Percentiles rank a stretch among this genome's conserved stretches.
Conservation (phyloP, 2,113 vertebrate genomes). For the Xyrauchen texanus region DNA sequence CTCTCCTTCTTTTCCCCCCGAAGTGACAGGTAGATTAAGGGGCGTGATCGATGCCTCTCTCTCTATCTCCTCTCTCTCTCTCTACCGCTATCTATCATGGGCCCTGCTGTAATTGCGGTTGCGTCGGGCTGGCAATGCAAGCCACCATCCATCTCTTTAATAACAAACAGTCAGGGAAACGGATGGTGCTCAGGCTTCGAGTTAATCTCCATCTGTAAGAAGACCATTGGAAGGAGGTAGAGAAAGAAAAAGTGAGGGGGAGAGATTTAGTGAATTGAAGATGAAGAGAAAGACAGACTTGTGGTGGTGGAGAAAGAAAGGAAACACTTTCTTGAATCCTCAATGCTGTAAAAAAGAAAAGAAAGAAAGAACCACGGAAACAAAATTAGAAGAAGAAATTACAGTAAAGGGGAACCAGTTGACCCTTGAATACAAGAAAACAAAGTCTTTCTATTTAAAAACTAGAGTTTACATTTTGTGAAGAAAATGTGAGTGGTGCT, state of each 20-base stretch:
- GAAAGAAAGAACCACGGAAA: no score
- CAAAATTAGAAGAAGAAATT: no score
- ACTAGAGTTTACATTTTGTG: no score
- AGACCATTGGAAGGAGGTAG: slow-evolving; percentile 42
- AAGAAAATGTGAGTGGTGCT: no score
- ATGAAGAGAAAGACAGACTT: slow-evolving; percentile 53
- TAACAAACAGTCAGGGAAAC: slow-evolving; percentile 83
- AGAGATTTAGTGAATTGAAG: slow-evolving; percentile 54
- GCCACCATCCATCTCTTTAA: slow-evolving; percentile 83
- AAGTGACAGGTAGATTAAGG: slow-evolving; percentile 77
- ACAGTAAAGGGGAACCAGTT: no score
- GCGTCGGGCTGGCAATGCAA: slow-evolving; percentile 76
- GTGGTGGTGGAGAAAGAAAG: slow-evolving; percentile 5
- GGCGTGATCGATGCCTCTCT: slow-evolving; percentile 56
- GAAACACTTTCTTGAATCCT: no score
- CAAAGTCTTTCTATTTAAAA: no score
- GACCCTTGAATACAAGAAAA: no score
- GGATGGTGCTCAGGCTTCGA: slow-evolving; percentile 73
- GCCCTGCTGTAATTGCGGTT: slow-evolving; percentile 79
- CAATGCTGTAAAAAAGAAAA: no score
- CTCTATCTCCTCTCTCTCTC: slow-evolving; percentile 36
- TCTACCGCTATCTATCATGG: slow-evolving; percentile 78
- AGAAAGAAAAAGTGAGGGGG: slow-evolving; percentile 13
- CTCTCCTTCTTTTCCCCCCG: slow-evolving; percentile 41
- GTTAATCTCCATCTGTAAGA: slow-evolving; percentile 81